A percentile compares a stretch with the other conserved stretches of the same genome.
Conservation (phyloP, 2,888 invertebrate species). For the Fragum fragum region DNA sequence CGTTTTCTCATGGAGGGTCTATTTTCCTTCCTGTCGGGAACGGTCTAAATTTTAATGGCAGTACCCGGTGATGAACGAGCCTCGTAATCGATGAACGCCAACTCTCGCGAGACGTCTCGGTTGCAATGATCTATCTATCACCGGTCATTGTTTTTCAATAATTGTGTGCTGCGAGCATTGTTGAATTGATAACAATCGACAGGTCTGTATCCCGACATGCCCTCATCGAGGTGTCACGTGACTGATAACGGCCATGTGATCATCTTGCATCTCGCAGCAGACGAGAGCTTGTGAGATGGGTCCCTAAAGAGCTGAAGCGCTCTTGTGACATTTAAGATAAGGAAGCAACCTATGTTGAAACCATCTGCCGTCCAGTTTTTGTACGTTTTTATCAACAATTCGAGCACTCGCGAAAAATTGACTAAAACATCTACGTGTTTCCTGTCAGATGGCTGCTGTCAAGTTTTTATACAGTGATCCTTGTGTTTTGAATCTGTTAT, state of each 20-base stretch:
- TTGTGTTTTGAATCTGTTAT: no score
- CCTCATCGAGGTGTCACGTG: constrained; percentile 57
- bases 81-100: constrained; percentile 22
- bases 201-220: constrained; percentile 47
- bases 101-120: constrained; percentile 13
- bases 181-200: constrained; percentile 39
- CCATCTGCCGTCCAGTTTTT: constrained; percentile 31
- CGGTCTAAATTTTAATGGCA: not conserved
- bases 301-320: constrained; percentile 53
- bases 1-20: not conserved
- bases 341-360: constrained; percentile 47
- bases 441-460: no score
- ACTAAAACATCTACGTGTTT: no score
- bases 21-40: not conserved
- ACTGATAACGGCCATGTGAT: constrained; percentile 33
- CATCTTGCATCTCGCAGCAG: constrained; percentile 32
- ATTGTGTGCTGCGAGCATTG: constrained; percentile 3
- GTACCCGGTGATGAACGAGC: constrained; percentile 23
- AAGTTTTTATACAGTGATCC: no score
- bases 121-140: constrained; percentile 31
- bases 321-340: constrained; percentile 62
- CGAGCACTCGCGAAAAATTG: not conserved
- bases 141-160: constrained; percentile 23
- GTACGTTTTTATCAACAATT: not conserved
- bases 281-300: constrained; percentile 45